Evolutionary conservation across 2,797 vertebrate species (phyloP), one percentile per base, ranked within the genome.

Genomic region (Gephyroberyx darwinii): DNA sequence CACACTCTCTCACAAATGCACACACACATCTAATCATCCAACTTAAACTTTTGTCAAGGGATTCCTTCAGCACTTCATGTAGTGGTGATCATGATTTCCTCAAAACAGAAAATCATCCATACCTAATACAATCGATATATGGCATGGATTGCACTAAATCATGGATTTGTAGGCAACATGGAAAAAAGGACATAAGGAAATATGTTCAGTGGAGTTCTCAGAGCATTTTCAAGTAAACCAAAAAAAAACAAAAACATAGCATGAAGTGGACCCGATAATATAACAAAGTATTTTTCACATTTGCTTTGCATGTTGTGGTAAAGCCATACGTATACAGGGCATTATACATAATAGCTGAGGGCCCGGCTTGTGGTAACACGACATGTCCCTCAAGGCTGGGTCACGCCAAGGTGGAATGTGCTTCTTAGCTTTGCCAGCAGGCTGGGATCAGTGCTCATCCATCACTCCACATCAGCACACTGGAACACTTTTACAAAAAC

Each of bases 151-250:
- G 13, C 57, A 26, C 48, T 60, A 64, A 77, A 47, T 55, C 31
- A 7, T 65, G 53, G 48, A 31, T 55, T 62, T 54, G 33, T 39
- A 86, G 83, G 83, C 87, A 88, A 84, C 71, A 67, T 59, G 53
- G 71, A 80, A 79, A 78, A 82, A 65, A 67, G 67, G 41, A 78
- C 26, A 81, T 61, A 60, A 75, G 82, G 71, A 71, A 70, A 37
- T n/a, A 39, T 45, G 75, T 83, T 90, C 82, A 88, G 87, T 87
- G 84, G 78, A 88, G 78, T 76, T 75, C 64, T 87, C 74, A 82
- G 83, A 85, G 73, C 74, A 74, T 84, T 66, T 90, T 90, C 89
- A 92, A 91, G 89, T 91, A 88, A 86, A 92, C 62, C 26, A 26
- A 26, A 26, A 26, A 26, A 26, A 26, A 26, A 26, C 26, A 67